Conservation (phyloP, 2,888 invertebrate species). For the Calephelis perditalis region DNA sequence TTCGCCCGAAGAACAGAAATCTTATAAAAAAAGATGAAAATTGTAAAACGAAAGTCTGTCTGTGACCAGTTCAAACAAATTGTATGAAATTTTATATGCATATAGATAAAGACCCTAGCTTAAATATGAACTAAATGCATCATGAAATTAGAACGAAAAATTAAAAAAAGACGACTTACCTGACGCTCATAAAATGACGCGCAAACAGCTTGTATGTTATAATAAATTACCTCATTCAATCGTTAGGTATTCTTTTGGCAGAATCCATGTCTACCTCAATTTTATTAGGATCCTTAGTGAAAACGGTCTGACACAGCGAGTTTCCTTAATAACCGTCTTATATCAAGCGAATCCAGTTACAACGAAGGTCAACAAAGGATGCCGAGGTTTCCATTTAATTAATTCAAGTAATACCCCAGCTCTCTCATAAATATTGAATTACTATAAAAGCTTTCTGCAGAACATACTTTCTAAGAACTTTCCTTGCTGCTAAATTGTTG, state of each 20-base stretch:
- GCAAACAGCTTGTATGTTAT: no score
- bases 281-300: not conserved
- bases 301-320: constrained; percentile 25
- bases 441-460: constrained; percentile 31
- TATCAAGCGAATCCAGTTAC: constrained; percentile 31
- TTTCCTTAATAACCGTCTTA: constrained; percentile 28
- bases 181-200: no score
- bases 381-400: constrained; percentile 39
- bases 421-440: constrained; percentile 43
- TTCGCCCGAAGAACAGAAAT: no score
- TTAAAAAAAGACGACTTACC: no score
- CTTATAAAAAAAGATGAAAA: no score
- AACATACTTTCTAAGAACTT: constrained; percentile 28
- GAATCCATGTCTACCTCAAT: not conserved
- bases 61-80: no score
- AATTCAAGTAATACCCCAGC: constrained; percentile 37
- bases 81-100: no score
- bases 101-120: no score
- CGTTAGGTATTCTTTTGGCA: not conserved
- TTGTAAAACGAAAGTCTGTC: no score
- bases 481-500: not conserved
- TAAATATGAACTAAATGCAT: no score
- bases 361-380: constrained; percentile 34
- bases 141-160: no score
- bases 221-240: no score